Conservation (phyloP, 2,113 vertebrate genomes). For the Glaucomys volans region DNA sequence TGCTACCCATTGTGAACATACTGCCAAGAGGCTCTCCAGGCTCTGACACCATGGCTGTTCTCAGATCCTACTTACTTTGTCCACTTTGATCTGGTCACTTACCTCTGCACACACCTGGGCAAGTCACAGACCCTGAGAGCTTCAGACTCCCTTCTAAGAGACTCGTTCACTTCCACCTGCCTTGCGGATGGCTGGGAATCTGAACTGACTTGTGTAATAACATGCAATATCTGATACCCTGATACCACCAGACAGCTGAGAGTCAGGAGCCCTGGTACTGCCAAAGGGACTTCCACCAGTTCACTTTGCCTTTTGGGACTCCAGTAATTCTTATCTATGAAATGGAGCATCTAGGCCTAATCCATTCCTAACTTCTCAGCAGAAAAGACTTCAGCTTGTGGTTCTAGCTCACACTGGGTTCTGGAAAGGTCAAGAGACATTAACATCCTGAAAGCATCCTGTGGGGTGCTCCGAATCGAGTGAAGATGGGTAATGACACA, state of each 20-base stretch:
- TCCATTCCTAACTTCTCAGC: background rate
- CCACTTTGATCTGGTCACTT: background rate
- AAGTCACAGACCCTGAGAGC: background rate
- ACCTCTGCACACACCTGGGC: fast-evolving
- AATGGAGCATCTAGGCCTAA: background rate
- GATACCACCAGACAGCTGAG: background rate
- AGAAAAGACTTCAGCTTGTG: background rate
- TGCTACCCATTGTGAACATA: background rate
- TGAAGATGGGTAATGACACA: background rate
- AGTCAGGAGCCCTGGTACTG: background rate
- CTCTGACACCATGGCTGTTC: background rate
- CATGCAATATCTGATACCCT: fast-evolving
- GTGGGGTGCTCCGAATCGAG: background rate
- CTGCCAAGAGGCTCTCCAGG: background rate
- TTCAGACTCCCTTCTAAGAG: background rate
- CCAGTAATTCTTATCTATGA: background rate
- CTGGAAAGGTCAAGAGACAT: background rate
- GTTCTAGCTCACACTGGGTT: background rate
- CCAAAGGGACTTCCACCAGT: background rate
- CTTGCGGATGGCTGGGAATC: background rate
- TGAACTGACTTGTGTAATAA: background rate
- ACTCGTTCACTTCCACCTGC: background rate
- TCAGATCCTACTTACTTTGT: background rate
- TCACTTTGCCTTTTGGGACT: background rate
- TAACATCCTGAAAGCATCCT: background rate